These are phyloP conservation scores for Pangasius sanitwongsei DNA, from an alignment of 2,797 vertebrate genomes.

Conservation along the genomic window DNA sequence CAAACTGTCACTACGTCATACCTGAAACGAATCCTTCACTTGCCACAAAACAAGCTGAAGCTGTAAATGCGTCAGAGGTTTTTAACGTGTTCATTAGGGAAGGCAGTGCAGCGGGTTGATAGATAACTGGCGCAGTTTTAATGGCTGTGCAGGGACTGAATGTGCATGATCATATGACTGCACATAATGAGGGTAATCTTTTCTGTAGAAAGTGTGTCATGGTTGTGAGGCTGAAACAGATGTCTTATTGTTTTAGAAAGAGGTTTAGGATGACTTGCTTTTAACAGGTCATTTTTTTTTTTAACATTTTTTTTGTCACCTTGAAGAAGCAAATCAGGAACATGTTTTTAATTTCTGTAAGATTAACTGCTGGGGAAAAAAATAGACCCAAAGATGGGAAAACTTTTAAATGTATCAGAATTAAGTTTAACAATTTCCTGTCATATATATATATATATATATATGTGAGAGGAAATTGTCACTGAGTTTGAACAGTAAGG, in stretches of 20 bases:
- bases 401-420: background rate
- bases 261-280: constrained; percentile 11
- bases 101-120: constrained; percentile 27
- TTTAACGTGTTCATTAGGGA: constrained; percentile 22
- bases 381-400: constrained; percentile 4
- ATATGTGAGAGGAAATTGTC: background rate
- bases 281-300: background rate
- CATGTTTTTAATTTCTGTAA: background rate
- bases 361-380: background rate
- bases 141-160: constrained; percentile 22
- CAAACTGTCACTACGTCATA: constrained; percentile 26
- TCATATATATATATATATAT: background rate
- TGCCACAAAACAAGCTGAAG: constrained; percentile 29
- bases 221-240: constrained; percentile 37
- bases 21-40: constrained; percentile 25
- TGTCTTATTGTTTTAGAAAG: constrained; percentile 31
- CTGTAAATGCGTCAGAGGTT: constrained; percentile 1
- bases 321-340: constrained; percentile 39
- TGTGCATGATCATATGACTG: constrained; percentile 29
- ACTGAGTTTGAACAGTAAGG: constrained; percentile 35
- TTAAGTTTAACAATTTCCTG: background rate
- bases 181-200: constrained; percentile 34
- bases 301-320: constrained; percentile 33
- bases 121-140: constrained; percentile 38
- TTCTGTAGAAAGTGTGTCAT: constrained; percentile 23